Conservation (phyloP, 1,140 invertebrate genomes). For the Aphidius gifuensis region DNA sequence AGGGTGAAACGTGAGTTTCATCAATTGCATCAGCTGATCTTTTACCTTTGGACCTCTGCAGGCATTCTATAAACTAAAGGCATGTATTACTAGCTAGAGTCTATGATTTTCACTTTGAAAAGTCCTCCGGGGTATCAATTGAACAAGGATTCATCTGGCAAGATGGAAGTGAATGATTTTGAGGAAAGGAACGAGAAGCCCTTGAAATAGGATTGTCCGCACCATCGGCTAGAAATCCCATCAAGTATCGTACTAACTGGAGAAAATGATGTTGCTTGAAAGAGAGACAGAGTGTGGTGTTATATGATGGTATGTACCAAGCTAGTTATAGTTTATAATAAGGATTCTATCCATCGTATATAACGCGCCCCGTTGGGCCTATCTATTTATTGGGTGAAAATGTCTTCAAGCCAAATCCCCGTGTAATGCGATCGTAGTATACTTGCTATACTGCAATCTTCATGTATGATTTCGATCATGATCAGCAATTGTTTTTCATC, state of each 20-base stretch:
- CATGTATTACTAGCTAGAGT: too few species aligned
- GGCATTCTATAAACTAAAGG: too few species aligned
- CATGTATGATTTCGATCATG: constrained; percentile 28
- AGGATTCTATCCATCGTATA: constrained; percentile 48
- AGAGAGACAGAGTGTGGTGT: too few species aligned
- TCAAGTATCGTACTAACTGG: constrained; percentile 50
- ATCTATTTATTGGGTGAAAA: constrained; percentile 58
- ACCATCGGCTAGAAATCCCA: constrained; percentile 57
- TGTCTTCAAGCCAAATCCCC: constrained; percentile 55
- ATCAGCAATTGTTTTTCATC: constrained; percentile 36
- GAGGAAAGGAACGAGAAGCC: constrained; percentile 20
- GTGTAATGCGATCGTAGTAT: constrained; percentile 44
- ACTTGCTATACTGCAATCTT: constrained; percentile 9
- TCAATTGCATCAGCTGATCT: too few species aligned
- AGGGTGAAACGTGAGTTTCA: too few species aligned
- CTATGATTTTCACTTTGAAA: too few species aligned
- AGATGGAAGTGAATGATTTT: constrained; percentile 42
- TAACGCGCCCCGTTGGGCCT: constrained; percentile 47
- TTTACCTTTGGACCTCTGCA: too few species aligned
- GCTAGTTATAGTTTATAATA: constrained; percentile 59
- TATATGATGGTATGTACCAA: constrained; percentile 22
- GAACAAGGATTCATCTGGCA: too few species aligned
- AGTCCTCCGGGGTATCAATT: too few species aligned
- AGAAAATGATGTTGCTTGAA: constrained; percentile 23
- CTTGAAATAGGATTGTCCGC: constrained; percentile 56